These are phyloP conservation scores for Calypte anna DNA, from an alignment of 2,113 vertebrate genomes.

Conservation along the genomic window DNA sequence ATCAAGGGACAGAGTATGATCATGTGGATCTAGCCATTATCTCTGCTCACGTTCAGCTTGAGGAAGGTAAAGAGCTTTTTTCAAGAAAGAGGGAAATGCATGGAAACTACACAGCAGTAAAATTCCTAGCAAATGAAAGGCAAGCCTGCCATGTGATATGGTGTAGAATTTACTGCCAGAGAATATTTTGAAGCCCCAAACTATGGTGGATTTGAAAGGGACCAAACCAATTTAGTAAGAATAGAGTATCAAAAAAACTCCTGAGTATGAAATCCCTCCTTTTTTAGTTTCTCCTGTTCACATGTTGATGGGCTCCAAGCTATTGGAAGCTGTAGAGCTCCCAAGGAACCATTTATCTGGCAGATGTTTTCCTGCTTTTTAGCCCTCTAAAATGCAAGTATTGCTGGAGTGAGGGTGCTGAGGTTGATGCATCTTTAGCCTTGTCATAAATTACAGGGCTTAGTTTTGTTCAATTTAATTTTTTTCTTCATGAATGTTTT, in stretches of 20 bases:
- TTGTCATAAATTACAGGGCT: neutral
- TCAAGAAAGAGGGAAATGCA: neutral
- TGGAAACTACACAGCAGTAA: neutral
- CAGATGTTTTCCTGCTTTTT: neutral
- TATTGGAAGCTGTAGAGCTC: neutral
- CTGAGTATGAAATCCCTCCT: no score
- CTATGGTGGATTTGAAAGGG: neutral
- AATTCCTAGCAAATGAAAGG: neutral
- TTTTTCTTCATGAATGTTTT: neutral
- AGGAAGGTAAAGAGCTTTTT: neutral
- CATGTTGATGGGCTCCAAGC: neutral
- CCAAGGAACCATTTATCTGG: neutral
- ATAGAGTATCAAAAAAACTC: neutral
- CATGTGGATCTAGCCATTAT: neutral
- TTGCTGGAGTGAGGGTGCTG: neutral
- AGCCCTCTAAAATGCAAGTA: neutral
- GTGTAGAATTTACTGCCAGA: neutral
- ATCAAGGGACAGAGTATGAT: accelerated
- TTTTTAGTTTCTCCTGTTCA: no score
- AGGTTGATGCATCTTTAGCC: neutral
- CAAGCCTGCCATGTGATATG: neutral
- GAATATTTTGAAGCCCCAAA: neutral
- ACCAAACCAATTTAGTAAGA: neutral
- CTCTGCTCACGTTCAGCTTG: neutral
- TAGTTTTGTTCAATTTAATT: neutral